Evolutionary conservation across 2,888 invertebrate species (phyloP).

Genomic region (Dicyrtomina minuta): DNA sequence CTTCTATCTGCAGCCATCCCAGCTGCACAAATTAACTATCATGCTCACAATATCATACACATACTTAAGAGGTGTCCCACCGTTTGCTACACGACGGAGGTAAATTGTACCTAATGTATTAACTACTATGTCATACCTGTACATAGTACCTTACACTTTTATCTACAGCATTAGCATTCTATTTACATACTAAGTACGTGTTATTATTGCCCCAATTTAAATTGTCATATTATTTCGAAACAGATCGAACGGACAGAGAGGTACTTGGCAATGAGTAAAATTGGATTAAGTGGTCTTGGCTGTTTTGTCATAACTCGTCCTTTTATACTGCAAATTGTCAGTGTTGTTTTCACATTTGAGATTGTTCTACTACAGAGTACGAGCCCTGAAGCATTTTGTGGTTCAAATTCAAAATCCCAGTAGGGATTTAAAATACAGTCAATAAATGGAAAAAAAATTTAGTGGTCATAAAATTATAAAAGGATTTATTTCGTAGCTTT

Average conservation of each 20-base stretch:
- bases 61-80: conserved; percentile 41
- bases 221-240: too few species aligned
- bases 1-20: conserved; percentile 35
- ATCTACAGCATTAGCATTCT: too few species aligned
- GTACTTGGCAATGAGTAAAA: conserved; percentile 36
- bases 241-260: conserved; percentile 40
- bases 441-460: too few species aligned
- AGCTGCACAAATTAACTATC: conserved; percentile 41
- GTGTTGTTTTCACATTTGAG: conserved; percentile 40
- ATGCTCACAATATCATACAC: conserved; percentile 37
- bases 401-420: too few species aligned
- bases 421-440: too few species aligned
- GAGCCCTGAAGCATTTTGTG: not conserved
- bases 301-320: conserved; percentile 43
- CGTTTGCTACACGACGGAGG: conserved; percentile 35
- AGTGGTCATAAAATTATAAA: too few species aligned
- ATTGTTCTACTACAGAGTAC: conserved; percentile 38
- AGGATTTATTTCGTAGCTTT: too few species aligned
- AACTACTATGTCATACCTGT: too few species aligned
- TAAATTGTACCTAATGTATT: too few species aligned
- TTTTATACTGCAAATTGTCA: conserved; percentile 37
- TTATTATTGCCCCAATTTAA: not conserved
- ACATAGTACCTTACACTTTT: too few species aligned
- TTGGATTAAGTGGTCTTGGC: conserved; percentile 38
- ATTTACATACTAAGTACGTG: too few species aligned